Evolutionary conservation across 2,797 vertebrate species (phyloP).

Genomic region (Mormyrops attenuatus): DNA sequence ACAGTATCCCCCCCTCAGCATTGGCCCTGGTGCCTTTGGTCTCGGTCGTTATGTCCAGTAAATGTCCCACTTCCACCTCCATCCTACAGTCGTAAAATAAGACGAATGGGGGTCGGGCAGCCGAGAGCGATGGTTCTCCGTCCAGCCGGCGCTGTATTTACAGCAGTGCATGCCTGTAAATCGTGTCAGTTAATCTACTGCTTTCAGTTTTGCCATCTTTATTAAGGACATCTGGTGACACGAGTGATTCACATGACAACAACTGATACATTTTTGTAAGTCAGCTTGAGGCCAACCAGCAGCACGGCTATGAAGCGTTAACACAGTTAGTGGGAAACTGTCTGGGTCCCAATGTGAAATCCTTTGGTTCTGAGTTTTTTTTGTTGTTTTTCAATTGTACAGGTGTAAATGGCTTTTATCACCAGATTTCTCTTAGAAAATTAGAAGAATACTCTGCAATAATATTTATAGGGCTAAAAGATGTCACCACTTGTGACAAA

Average conservation of each 20-base stretch:
- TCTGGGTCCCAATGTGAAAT: background rate
- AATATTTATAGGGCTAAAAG: background rate
- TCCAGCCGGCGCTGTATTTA: background rate
- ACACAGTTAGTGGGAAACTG: background rate
- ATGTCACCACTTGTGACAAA: background rate
- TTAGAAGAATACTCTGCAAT: background rate
- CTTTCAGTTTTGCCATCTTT: background rate
- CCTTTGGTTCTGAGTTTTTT: background rate
- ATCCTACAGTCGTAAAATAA: background rate
- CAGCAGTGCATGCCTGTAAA: background rate
- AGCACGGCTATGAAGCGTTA: background rate
- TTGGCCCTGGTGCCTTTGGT: background rate
- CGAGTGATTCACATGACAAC: background rate
- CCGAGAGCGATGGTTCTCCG: background rate
- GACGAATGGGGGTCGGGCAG: background rate
- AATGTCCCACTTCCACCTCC: background rate
- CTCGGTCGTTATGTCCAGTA: background rate
- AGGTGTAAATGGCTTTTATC: background rate
- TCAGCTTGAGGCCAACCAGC: background rate
- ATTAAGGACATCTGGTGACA: background rate
- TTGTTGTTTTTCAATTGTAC: background rate
- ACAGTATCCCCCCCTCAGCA: background rate
- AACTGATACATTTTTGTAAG: background rate
- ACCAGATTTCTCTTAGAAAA: background rate
- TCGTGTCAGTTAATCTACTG: background rate